A percentile compares a stretch with the other conserved stretches of the same genome.
phyloP scores from a whole-genome alignment of 1,140 invertebrate genomes.

The Eurosta solidaginis region DNA sequence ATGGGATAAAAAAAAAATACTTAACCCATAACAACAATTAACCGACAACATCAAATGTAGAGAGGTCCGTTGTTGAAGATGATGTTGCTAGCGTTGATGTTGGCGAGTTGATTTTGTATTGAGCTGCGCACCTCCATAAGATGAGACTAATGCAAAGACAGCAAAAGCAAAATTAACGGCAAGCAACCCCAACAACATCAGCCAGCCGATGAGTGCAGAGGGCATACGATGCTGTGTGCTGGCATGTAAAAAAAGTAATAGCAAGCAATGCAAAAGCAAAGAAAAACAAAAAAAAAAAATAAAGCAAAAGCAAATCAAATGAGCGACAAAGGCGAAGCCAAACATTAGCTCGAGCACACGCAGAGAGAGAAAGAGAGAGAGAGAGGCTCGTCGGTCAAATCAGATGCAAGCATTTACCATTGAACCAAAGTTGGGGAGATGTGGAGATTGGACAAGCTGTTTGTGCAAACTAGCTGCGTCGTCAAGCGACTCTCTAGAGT shows the following conservation, averaged over 20 bases:
- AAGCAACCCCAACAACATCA: background rate
- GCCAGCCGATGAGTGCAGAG: background rate
- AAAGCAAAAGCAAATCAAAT: background rate
- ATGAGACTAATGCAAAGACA: background rate
- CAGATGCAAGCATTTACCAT: too few relatives aligned
- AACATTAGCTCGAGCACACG: too few relatives aligned
- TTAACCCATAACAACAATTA: constrained; percentile 6
- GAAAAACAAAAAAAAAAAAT: background rate
- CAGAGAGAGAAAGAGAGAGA: too few relatives aligned
- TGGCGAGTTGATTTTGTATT: background rate
- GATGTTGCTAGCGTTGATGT: background rate
- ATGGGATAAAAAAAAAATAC: background rate
- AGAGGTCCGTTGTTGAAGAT: background rate
- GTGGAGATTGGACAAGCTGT: too few relatives aligned
- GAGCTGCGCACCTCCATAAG: background rate
- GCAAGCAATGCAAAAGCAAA: background rate
- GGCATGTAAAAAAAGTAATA: background rate
- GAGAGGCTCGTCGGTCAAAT: too few relatives aligned
- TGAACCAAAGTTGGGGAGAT: too few relatives aligned
- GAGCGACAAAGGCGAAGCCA: background rate
- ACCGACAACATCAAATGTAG: background rate
- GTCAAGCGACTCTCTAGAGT: too few relatives aligned
- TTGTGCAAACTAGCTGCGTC: too few relatives aligned
- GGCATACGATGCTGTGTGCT: background rate
- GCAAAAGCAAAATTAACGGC: background rate